Conservation (phyloP, 2,113 vertebrate species). For the Terrapene triunguis region DNA sequence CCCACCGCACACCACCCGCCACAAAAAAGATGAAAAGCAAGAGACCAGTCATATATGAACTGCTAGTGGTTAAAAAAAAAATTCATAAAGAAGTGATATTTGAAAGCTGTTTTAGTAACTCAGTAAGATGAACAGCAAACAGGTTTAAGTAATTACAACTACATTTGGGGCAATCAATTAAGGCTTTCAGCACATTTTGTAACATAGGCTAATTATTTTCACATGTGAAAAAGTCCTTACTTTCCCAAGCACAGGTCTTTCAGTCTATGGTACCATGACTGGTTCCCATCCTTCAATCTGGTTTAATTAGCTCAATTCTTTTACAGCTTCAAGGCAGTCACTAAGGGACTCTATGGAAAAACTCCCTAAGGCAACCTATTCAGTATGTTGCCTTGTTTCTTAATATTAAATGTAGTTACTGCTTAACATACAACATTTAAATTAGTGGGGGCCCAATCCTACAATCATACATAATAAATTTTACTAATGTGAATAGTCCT, state of each 20-base stretch:
- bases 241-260: neutral
- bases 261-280: neutral
- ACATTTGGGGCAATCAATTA: neutral
- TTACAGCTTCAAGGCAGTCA: neutral
- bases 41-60: neutral
- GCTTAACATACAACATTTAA: neutral
- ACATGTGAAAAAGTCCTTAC: neutral
- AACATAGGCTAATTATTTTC: neutral
- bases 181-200: conserved; percentile 22
- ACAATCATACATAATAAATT: neutral
- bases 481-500: neutral
- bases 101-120: neutral
- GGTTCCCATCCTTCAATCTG: neutral
- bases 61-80: neutral
- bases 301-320: neutral
- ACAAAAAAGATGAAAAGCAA: neutral
- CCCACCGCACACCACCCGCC: neutral
- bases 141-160: conserved; percentile 5
- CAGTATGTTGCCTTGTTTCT: neutral
- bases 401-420: neutral
- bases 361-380: neutral
- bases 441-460: neutral
- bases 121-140: neutral
- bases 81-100: neutral
- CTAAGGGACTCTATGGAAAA: neutral